A percentile compares a stretch with the other conserved stretches of the same genome.
Conservation (phyloP, 2,797 vertebrate species). For the Protosalanx chinensis region DNA sequence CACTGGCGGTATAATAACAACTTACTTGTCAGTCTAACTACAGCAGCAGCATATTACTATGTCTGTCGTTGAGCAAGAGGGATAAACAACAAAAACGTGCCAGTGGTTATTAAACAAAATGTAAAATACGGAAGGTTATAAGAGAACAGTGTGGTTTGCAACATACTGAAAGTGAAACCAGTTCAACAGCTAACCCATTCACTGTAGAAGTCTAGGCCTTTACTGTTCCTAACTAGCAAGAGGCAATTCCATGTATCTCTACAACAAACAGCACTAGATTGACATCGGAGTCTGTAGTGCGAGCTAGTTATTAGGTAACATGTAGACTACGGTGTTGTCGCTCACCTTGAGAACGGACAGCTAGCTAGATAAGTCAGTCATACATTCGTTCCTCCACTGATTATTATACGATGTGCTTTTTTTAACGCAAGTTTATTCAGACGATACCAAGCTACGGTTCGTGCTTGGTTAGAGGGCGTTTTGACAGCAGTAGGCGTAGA, state of each 20-base stretch:
- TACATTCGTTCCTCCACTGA: conserved; percentile 56
- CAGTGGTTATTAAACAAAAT: not conserved
- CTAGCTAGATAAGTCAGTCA: conserved; percentile 63
- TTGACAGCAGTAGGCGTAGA: too few relatives aligned
- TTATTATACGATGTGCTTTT: conserved; percentile 51
- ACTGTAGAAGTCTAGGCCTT: not conserved
- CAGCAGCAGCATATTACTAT: not conserved
- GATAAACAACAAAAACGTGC: not conserved
- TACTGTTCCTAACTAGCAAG: not conserved
- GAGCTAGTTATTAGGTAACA: not conserved
- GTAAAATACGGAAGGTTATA: too few relatives aligned
- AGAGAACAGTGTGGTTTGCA: not conserved
- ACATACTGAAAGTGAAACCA: not conserved
- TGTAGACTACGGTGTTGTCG: conserved; percentile 12
- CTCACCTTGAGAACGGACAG: conserved; percentile 68
- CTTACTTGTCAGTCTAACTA: too few relatives aligned
- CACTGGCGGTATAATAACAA: too few relatives aligned
- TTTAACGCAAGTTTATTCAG: conserved; percentile 19
- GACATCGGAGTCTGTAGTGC: not conserved
- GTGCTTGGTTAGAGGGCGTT: too few relatives aligned
- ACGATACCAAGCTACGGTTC: too few relatives aligned
- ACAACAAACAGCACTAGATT: not conserved
- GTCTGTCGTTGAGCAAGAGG: not conserved
- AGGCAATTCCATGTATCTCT: not conserved
- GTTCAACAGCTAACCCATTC: not conserved